Conservation (phyloP, 1,140 invertebrate genomes). For the Monomorium pharaonis region DNA sequence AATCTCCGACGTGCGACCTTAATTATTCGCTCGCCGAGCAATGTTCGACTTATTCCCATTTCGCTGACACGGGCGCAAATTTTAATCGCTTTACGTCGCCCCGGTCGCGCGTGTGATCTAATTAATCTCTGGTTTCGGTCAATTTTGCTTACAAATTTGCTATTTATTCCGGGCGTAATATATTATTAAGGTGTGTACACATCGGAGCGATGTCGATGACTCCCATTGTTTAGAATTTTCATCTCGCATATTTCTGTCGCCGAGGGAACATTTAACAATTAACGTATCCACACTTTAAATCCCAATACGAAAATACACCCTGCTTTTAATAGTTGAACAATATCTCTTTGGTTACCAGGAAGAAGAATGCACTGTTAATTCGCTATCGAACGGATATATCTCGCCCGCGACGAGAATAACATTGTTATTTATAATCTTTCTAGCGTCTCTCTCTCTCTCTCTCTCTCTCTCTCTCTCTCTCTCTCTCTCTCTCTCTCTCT, state of each 20-base stretch:
- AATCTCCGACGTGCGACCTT: conserved; percentile 42
- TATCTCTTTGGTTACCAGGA: neutral
- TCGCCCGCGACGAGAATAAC: neutral
- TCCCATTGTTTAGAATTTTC: neutral
- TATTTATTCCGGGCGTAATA: neutral
- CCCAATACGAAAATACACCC: too few species aligned
- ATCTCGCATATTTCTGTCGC: neutral
- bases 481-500: neutral
- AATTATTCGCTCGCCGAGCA: conserved; percentile 54
- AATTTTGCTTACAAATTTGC: neutral
- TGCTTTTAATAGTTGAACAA: neutral
- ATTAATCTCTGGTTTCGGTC: neutral
- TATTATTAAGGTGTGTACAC: neutral
- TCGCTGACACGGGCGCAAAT: neutral
- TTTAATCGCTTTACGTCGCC: neutral
- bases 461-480: neutral
- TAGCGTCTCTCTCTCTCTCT: neutral
- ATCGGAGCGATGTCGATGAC: neutral
- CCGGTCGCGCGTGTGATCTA: too few species aligned
- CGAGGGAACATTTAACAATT: neutral
- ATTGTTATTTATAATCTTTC: neutral
- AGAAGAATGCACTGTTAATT: neutral
- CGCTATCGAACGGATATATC: neutral
- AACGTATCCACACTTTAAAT: too few species aligned
- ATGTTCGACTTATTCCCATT: conserved; percentile 29